Percentiles rank a stretch among this genome's conserved stretches.
These are phyloP conservation scores for Brachionus rubens DNA, from an alignment of 1,140 invertebrate species.

Conservation along the genomic window DNA sequence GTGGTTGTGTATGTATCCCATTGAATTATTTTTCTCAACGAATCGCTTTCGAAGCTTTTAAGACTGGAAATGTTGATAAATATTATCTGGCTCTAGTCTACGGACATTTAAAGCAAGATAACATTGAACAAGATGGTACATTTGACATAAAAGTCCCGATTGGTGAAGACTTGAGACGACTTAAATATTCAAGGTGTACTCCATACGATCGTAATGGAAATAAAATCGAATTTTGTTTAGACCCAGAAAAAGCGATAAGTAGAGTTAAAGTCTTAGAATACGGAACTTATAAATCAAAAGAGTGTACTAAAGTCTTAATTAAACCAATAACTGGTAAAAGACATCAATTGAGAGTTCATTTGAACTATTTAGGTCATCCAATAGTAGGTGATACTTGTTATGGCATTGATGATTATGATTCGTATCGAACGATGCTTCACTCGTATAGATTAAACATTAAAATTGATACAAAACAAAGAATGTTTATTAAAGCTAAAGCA, in stretches of 20 bases:
- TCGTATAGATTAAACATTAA: conserved; percentile 23
- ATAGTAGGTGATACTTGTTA: conserved; percentile 75
- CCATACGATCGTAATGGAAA: conserved; percentile 10
- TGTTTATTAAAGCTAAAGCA: conserved; percentile 24
- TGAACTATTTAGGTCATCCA: conserved; percentile 88
- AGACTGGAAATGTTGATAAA: conserved; percentile 4
- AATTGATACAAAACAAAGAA: conserved; percentile 12
- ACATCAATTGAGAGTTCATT: conserved; percentile 92
- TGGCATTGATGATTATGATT: conserved; percentile 44
- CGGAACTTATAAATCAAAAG: conserved; percentile 22
- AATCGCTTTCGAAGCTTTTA: conserved; percentile 18
- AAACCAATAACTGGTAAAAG: conserved; percentile 74
- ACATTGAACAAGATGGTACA: not conserved
- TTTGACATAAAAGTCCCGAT: conserved; percentile 16
- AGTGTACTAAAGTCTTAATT: conserved; percentile 14
- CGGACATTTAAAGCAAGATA: conserved; percentile 1
- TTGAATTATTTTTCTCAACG: conserved; percentile 10
- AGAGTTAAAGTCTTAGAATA: conserved; percentile 1
- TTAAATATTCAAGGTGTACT: conserved; percentile 26
- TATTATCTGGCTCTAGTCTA: conserved; percentile 37
- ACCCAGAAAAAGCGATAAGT: conserved; percentile 12
- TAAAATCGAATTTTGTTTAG: not conserved
- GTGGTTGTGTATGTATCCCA: conserved; percentile 44
- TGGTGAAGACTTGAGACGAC: conserved; percentile 11
- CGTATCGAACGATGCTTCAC: conserved; percentile 45